Conservation (phyloP, 2,797 vertebrate genomes). For the Halcyon badia region DNA sequence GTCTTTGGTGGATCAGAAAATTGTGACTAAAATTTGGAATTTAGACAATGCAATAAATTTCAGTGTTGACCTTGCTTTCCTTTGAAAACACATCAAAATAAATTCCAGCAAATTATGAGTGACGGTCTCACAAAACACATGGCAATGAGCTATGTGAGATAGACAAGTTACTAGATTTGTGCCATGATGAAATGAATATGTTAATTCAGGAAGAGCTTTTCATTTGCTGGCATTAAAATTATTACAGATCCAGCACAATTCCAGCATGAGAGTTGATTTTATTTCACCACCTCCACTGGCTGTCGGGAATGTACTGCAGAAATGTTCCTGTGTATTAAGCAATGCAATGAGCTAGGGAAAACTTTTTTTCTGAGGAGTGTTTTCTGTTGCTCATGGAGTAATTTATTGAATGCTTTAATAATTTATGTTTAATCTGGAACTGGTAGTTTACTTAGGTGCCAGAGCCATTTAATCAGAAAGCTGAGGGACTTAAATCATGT, state of each 20-base stretch:
- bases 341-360: not conserved
- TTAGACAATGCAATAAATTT: not conserved
- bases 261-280: not conserved
- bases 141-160: not conserved
- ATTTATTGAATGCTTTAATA: slow-evolving; percentile 1
- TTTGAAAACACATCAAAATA: not conserved
- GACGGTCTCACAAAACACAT: not conserved
- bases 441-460: not conserved
- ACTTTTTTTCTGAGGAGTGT: not conserved
- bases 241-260: not conserved
- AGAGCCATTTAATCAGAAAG: slow-evolving; percentile 15
- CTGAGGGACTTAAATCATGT: not conserved
- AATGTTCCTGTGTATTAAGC: not conserved
- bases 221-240: not conserved
- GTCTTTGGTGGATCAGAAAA: not conserved
- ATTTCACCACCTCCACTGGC: not conserved
- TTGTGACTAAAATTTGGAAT: not conserved
- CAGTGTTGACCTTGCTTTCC: not conserved
- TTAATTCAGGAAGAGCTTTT: slow-evolving; percentile 2
- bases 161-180: not conserved
- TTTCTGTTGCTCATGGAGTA: not conserved
- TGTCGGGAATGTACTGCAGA: not conserved
- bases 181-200: not conserved
- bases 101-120: not conserved
- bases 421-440: not conserved